These are phyloP conservation scores for rat (Rattus norvegicus) DNA, from an alignment of 2,113 vertebrate species.

Conservation along the genomic window GRCr8 NC_086022.1:26268501-26269000, in stretches of 20 bases:
- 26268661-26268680: slow-evolving; percentile 95
- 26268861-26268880: not conserved
- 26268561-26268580: rapidly evolving
- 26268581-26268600: slow-evolving; percentile 80
- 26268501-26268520: not conserved
- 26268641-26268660: slow-evolving; percentile 95
- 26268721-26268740: slow-evolving; percentile 94
- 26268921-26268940: not conserved
- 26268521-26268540: not conserved
- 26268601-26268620: slow-evolving; percentile 93
- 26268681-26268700: slow-evolving; percentile 91
- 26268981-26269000: not conserved
- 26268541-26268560: not conserved
- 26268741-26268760: slow-evolving; percentile 97
- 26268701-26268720: slow-evolving; percentile 89
- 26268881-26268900: too few relatives aligned
- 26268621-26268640: slow-evolving; percentile 93
- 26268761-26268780: slow-evolving; percentile 93
- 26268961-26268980: not conserved
- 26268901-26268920: not conserved
- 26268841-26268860: not conserved
- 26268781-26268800: slow-evolving; percentile 53
- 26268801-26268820: slow-evolving; percentile 27
- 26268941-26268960: not conserved
- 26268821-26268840: not conserved